A percentile compares a stretch with the other conserved stretches of the same genome.
These are phyloP conservation scores for Cetonia aurata DNA, from an alignment of 2,888 invertebrate genomes.

Conservation along the genomic window DNA sequence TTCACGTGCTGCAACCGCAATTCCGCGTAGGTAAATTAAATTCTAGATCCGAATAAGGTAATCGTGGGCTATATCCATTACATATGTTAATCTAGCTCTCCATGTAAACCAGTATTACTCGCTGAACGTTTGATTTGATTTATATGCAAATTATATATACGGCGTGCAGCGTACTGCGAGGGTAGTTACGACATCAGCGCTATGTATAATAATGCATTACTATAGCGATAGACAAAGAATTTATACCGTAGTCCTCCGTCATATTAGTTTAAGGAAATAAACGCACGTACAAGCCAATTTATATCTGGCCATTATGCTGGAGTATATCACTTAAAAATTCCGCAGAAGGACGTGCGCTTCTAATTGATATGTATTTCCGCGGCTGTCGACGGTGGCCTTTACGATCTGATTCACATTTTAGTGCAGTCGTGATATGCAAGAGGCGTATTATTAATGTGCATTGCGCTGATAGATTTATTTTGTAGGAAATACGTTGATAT, in stretches of 20 bases:
- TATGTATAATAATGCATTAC: conserved; percentile 12
- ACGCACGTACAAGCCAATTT: not conserved
- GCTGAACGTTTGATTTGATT: conserved; percentile 35
- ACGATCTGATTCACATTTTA: not conserved
- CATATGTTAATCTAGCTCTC: conserved; percentile 33
- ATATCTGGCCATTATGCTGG: conserved; percentile 1
- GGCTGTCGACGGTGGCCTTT: conserved; percentile 15
- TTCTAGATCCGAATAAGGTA: conserved; percentile 23
- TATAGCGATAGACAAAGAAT: conserved; percentile 31
- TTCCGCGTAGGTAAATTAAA: conserved; percentile 28
- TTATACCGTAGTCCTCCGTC: conserved; percentile 21
- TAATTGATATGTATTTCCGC: conserved; percentile 30
- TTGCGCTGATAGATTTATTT: conserved; percentile 27
- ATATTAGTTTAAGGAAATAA: conserved; percentile 34
- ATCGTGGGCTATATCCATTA: conserved; percentile 36
- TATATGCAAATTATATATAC: conserved; percentile 34
- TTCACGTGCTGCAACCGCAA: conserved; percentile 17
- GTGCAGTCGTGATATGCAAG: conserved; percentile 6
- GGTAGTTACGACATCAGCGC: conserved; percentile 21
- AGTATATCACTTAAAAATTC: conserved; percentile 15
- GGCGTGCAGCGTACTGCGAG: conserved; percentile 5
- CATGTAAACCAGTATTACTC: conserved; percentile 28
- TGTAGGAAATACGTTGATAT: conserved; percentile 33
- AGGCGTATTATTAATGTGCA: conserved; percentile 27
- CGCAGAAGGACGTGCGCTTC: conserved; percentile 22